These are phyloP conservation scores for Aphelinus certus DNA, from an alignment of 1,140 invertebrate genomes.

Conservation along the genomic window DNA sequence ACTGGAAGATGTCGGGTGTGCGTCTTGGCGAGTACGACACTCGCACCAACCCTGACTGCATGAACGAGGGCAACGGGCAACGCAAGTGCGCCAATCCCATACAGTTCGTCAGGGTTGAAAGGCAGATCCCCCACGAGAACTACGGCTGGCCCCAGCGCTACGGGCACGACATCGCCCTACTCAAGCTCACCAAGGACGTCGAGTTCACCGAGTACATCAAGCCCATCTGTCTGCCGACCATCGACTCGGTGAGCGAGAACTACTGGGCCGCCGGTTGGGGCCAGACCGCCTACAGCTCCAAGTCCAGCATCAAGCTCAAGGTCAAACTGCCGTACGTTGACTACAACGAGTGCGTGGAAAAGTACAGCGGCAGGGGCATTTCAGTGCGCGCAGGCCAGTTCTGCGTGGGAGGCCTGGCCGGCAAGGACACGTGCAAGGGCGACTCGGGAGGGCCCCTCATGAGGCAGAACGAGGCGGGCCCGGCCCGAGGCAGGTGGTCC, in stretches of 20 bases:
- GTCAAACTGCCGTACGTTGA: slow-evolving; percentile 64
- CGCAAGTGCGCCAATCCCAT: slow-evolving; percentile 64
- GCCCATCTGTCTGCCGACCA: slow-evolving; percentile 82
- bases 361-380: slow-evolving; percentile 59
- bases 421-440: slow-evolving; percentile 74
- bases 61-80: slow-evolving; percentile 45
- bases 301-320: slow-evolving; percentile 70
- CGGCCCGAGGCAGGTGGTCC: slow-evolving; percentile 59
- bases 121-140: slow-evolving; percentile 72
- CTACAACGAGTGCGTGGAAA: slow-evolving; percentile 54
- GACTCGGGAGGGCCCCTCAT: slow-evolving; percentile 83
- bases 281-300: slow-evolving; percentile 72
- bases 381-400: slow-evolving; percentile 60
- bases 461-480: slow-evolving; percentile 59
- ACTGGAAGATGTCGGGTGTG: slow-evolving; percentile 6
- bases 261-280: slow-evolving; percentile 86
- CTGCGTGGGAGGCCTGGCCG: slow-evolving; percentile 73
- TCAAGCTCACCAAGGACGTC: slow-evolving; percentile 72
- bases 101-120: slow-evolving; percentile 71
- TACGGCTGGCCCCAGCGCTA: slow-evolving; percentile 73
- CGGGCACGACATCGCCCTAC: slow-evolving; percentile 79
- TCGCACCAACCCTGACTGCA: slow-evolving; percentile 13
- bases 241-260: slow-evolving; percentile 63
- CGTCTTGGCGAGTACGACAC: slow-evolving; percentile 28
- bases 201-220: slow-evolving; percentile 74